Evolutionary conservation across 2,888 invertebrate species (phyloP).

Genomic region (Lysandra bellargus): DNA sequence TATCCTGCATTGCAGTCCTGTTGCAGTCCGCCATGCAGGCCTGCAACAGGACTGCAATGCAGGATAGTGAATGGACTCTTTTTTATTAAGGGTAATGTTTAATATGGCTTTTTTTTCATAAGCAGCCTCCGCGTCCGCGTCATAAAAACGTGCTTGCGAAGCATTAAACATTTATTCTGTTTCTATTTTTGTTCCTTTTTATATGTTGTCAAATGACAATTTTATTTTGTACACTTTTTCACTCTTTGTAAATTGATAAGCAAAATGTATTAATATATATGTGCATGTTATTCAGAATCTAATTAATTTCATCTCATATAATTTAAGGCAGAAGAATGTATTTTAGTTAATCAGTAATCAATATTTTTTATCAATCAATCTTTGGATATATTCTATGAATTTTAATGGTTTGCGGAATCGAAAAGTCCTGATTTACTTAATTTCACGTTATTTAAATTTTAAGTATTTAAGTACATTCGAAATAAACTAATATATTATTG

Average conservation of each 20-base stretch:
- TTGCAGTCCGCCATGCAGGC: no score
- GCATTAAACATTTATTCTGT: background rate
- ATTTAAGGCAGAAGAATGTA: constrained; percentile 22
- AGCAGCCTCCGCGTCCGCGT: background rate
- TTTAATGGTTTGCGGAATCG: constrained; percentile 10
- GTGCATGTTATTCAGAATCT: background rate
- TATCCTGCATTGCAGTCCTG: no score
- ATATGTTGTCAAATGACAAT: background rate
- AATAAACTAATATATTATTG: constrained; percentile 24
- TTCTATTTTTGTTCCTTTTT: background rate
- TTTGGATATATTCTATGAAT: constrained; percentile 25
- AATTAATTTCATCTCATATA: constrained; percentile 12
- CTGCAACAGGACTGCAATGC: no score
- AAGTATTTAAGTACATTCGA: constrained; percentile 23
- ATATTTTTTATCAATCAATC: constrained; percentile 28
- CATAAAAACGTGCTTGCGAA: background rate
- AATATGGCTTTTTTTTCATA: background rate
- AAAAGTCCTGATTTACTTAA: constrained; percentile 17
- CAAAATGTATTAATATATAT: background rate
- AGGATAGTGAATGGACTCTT: no score
- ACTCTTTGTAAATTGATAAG: background rate
- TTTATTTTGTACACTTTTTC: constrained; percentile 1
- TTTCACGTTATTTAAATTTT: background rate
- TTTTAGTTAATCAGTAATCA: constrained; percentile 31
- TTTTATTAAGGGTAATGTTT: background rate